Conservation (phyloP, 37 sponge, comb jelly and placozoan genomes). For the Beroe ovata region DNA sequence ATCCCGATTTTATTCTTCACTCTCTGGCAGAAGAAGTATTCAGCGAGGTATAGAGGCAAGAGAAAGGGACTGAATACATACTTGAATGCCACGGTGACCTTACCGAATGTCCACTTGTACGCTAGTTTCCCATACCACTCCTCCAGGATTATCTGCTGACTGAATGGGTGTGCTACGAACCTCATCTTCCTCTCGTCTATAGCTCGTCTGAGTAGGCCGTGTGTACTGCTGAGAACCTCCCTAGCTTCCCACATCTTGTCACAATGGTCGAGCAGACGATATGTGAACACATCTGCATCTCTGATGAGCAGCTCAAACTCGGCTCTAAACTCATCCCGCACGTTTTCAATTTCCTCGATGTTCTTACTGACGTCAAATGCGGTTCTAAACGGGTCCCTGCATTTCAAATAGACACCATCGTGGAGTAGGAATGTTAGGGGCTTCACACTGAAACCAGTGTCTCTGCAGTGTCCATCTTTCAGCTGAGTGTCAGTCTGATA, state of each 20-base stretch:
- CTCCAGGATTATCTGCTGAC: slow-evolving; percentile 36
- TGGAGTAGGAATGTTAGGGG: slow-evolving; percentile 7
- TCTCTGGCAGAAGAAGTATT: not conserved
- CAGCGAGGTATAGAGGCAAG: not conserved
- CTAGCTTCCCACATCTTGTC: slow-evolving; percentile 65
- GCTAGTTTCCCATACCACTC: slow-evolving; percentile 36
- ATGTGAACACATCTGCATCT: slow-evolving; percentile 48
- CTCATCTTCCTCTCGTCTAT: slow-evolving; percentile 7
- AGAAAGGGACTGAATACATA: not conserved
- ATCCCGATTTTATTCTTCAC: not conserved
- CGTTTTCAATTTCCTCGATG: not conserved
- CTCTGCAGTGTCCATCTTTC: not conserved
- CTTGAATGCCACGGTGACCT: not conserved
- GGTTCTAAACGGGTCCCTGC: slow-evolving; percentile 35
- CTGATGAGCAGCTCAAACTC: slow-evolving; percentile 48
- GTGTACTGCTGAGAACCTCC: not conserved
- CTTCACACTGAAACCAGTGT: slow-evolving; percentile 12
- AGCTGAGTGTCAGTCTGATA: slow-evolving; percentile 11
- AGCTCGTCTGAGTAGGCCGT: slow-evolving; percentile 14
- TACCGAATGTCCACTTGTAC: not conserved
- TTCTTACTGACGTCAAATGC: slow-evolving; percentile 36
- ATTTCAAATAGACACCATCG: slow-evolving; percentile 6
- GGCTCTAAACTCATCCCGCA: slow-evolving; percentile 26
- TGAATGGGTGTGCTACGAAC: slow-evolving; percentile 50
- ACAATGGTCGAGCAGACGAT: slow-evolving; percentile 17